Base-by-base conservation (phyloP, 2,113 vertebrate genomes). In the Corapipo altera region DNA sequence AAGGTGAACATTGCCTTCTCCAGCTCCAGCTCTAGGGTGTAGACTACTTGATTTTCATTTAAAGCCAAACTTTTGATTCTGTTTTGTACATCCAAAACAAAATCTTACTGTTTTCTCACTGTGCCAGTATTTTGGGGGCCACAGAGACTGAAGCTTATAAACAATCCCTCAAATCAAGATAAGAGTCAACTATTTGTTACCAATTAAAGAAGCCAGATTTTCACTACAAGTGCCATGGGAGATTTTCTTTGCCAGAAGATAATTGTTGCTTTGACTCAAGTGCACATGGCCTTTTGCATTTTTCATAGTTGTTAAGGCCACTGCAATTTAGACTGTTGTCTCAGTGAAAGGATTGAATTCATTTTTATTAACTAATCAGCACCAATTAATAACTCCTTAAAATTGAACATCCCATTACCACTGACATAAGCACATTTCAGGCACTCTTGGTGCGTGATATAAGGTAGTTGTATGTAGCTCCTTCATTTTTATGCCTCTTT, bases 221-320 rank as follows among this genome's bases (percentile, higher is more conserved):
- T 92, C 65, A 82, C 39, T 58, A 10, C 39, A 39, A 96, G 52
- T 86, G 48, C 84, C 88, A 89, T 64, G 70, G 83, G 92, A 95
- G 71, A 59, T 30, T 92, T 71, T 76, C 70, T 80, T 43, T 92
- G 57, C 95, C 91, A 97, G 94, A 64, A 33, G 54, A 62, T 62
- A 87, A 79, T 66, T 86, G 20, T 75, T 96, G 67, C 76, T 62
- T 83, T 91, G 61, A 76, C 52, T 96, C 59, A 69, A 90, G 67
- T n/a, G 13, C 46, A 85, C 13, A 5, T 52, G 75, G 35, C 46
- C 20, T 73, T 85, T 83, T 86, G 55, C 65, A 71, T 83, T 88
- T 77, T 58, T 74, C 1, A 0, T 61, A 58, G 19, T 44, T 72
- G 49, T 82, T 88, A 94, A 77, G 59, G 24, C 48, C 35, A 58